Percentiles rank a stretch among this genome's conserved stretches.
phyloP scores from a whole-genome alignment of 2,113 vertebrate species.

The Myotis yumanensis region DNA sequence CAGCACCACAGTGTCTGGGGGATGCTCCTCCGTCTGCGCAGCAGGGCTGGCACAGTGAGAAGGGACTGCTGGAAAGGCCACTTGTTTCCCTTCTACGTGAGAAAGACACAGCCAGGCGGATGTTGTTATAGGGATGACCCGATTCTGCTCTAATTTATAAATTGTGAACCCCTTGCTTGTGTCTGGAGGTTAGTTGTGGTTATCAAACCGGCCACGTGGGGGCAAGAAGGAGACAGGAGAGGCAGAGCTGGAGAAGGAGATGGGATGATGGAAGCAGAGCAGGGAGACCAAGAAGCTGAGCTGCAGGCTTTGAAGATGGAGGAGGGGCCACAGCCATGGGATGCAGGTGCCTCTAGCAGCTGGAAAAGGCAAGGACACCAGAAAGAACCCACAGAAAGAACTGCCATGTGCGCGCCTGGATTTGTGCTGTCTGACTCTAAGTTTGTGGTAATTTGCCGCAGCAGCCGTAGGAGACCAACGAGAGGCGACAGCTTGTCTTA shows the following conservation, averaged over 20 bases:
- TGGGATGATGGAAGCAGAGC: neutral
- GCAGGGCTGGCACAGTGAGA: fast-evolving
- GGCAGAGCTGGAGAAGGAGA: neutral
- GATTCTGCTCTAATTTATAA: no score
- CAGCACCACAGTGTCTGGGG: neutral
- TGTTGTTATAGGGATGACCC: no score
- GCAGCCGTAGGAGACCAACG: neutral
- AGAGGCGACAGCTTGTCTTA: neutral
- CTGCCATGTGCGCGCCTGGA: fast-evolving
- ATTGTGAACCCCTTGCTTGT: no score
- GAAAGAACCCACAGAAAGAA: neutral
- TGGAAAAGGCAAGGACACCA: neutral
- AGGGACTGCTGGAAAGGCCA: no score
- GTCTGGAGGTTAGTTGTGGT: no score
- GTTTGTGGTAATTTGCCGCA: neutral
- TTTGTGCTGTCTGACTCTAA: neutral
- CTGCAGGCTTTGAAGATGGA: neutral
- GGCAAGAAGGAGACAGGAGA: no score
- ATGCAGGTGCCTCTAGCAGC: no score
- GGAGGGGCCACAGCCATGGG: neutral
- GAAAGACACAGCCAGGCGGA: neutral
- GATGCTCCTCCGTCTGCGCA: fast-evolving
- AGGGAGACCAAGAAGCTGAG: fast-evolving
- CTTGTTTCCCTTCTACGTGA: neutral
- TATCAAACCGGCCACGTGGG: no score